Conservation (phyloP, 2,888 invertebrate species). For the Calliphora vomitoria region DNA sequence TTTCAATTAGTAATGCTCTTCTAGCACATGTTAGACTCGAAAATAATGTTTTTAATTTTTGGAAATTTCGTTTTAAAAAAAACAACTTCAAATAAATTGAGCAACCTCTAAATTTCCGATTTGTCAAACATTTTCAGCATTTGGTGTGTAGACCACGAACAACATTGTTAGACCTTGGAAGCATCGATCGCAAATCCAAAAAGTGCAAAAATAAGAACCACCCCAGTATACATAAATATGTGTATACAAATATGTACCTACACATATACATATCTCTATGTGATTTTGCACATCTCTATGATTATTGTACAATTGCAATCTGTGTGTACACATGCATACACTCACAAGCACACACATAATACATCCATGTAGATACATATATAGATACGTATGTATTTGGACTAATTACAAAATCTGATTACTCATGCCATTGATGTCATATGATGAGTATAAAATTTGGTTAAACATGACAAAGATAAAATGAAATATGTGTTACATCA, state of each 20-base stretch:
- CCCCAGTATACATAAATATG: not conserved
- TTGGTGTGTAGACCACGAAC: no score
- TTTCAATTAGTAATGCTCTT: no score
- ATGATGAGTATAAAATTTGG: constrained; percentile 53
- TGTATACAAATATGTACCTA: not conserved
- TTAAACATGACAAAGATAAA: constrained; percentile 48
- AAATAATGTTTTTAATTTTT: no score
- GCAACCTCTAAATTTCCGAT: no score
- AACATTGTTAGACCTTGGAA: no score
- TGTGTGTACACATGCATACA: not conserved
- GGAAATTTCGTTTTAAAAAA: no score
- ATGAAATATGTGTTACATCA: constrained; percentile 57
- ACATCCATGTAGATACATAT: not conserved
- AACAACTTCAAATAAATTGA: no score
- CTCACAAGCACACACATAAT: not conserved
- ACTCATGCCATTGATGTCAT: constrained; percentile 60
- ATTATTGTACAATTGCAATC: not conserved
- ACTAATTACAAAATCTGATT: constrained; percentile 72
- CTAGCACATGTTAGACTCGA: no score
- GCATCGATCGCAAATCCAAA: no score
- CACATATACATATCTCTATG: not conserved
- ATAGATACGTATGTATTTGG: constrained; percentile 10
- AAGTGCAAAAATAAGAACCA: no score
- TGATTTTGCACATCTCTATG: not conserved
- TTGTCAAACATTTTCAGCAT: no score